Evolutionary conservation across 2,113 vertebrate genomes (phyloP).

Genomic region (Sisor rabdophorus): DNA sequence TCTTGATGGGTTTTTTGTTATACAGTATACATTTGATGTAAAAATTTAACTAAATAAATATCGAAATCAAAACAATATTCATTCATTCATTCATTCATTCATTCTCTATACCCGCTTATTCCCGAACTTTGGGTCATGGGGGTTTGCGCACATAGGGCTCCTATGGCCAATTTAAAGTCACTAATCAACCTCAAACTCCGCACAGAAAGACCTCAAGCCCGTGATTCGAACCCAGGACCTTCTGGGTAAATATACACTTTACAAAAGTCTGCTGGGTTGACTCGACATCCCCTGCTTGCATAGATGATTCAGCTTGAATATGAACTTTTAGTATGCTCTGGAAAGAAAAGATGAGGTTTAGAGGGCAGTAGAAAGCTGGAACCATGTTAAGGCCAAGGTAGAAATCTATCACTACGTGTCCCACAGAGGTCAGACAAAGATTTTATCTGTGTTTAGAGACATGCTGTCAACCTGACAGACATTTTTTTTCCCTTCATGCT

Average conservation of each 20-base stretch:
- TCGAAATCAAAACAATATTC: too few species aligned
- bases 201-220: too few species aligned
- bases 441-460: constrained; percentile 29
- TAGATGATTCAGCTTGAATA: constrained; percentile 35
- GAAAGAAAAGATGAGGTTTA: constrained; percentile 2
- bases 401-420: constrained; percentile 2
- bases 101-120: too few species aligned
- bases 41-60: constrained; percentile 42
- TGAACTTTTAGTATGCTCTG: constrained; percentile 21
- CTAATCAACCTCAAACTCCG: too few species aligned
- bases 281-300: constrained; percentile 29
- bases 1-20: constrained; percentile 48
- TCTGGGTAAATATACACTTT: constrained; percentile 39
- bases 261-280: constrained; percentile 31
- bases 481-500: too few species aligned
- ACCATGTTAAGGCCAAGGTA: constrained; percentile 9
- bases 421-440: constrained; percentile 28
- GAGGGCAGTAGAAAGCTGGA: background rate
- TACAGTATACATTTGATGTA: constrained; percentile 47
- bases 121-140: too few species aligned
- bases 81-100: too few species aligned
- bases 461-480: constrained; percentile 9
- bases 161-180: too few species aligned
- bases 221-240: too few species aligned
- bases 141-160: too few species aligned